A percentile compares a stretch with the other conserved stretches of the same genome.
Conservation (phyloP, 2,888 invertebrate species). For the Palloptera scutellata region DNA sequence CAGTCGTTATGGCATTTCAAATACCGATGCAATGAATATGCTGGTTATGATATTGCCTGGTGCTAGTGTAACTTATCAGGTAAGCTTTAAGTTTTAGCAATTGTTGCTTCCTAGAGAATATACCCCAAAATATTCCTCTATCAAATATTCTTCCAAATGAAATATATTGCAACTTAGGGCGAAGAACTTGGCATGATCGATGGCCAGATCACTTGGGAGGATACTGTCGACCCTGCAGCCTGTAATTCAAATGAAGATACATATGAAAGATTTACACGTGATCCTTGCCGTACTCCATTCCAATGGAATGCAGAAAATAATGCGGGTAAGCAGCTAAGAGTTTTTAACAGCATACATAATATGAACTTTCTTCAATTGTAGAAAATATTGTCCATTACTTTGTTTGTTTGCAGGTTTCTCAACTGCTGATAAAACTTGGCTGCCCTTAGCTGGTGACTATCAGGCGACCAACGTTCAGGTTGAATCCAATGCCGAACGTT, state of each 20-base stretch:
- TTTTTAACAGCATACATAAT: background rate
- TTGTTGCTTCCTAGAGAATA: too few species aligned
- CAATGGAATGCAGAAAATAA: slow-evolving; percentile 67
- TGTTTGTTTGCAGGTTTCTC: slow-evolving; percentile 57
- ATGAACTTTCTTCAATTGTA: background rate
- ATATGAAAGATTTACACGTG: slow-evolving; percentile 69
- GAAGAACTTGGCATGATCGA: slow-evolving; percentile 52
- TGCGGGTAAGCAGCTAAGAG: slow-evolving; percentile 35
- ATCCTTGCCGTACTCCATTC: slow-evolving; percentile 69
- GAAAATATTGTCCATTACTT: background rate
- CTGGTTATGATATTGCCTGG: slow-evolving; percentile 70
- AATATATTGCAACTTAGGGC: slow-evolving; percentile 60
- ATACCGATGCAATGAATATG: slow-evolving; percentile 83
- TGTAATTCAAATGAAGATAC: slow-evolving; percentile 66
- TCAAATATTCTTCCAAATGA: slow-evolving; percentile 37
- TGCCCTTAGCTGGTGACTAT: slow-evolving; percentile 68
- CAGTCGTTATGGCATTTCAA: slow-evolving; percentile 69
- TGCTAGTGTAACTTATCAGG: slow-evolving; percentile 70
- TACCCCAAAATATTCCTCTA: background rate
- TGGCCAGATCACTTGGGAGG: slow-evolving; percentile 67
- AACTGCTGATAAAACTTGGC: slow-evolving; percentile 53
- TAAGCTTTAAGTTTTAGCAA: too few species aligned
- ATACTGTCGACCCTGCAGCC: slow-evolving; percentile 66
- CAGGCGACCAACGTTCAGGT: slow-evolving; percentile 67
- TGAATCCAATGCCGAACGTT: slow-evolving; percentile 63